Evolutionary conservation across 2,888 invertebrate genomes (phyloP).

Genomic region (Pyralis farinalis): DNA sequence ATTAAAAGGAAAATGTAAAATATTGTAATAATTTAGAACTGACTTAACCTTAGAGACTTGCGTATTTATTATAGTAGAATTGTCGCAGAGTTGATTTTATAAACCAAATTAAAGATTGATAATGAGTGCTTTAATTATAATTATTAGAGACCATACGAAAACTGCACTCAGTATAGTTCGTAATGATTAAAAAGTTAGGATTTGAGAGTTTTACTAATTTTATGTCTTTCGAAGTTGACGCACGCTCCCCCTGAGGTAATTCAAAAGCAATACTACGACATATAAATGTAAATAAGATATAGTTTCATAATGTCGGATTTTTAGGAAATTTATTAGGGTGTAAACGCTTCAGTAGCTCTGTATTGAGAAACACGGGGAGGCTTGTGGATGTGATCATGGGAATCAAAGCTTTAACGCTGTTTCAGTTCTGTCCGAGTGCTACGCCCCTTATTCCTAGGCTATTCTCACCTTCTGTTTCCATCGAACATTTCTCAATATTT

Average conservation of each 20-base stretch:
- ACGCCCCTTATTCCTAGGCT: conserved; percentile 45
- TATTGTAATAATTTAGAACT: conserved; percentile 60
- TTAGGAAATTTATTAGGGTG: conserved; percentile 75
- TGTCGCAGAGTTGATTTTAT: conserved; percentile 62
- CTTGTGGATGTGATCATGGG: conserved; percentile 68
- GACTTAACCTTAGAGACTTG: conserved; percentile 69
- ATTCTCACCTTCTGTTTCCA: too few relatives aligned
- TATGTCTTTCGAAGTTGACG: conserved; percentile 64
- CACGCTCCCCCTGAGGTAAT: conserved; percentile 78
- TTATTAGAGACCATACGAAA: conserved; percentile 62
- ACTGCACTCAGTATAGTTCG: conserved; percentile 69
- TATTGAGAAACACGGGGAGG: conserved; percentile 56
- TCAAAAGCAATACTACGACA: conserved; percentile 80
- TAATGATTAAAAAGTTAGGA: conserved; percentile 66
- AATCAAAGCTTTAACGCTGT: conserved; percentile 79
- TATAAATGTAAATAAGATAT: conserved; percentile 78
- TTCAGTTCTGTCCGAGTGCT: conserved; percentile 59
- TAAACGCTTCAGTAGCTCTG: conserved; percentile 71
- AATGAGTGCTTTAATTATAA: conserved; percentile 73
- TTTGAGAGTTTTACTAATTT: conserved; percentile 74
- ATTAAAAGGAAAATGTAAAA: conserved; percentile 46
- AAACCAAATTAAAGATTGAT: conserved; percentile 66
- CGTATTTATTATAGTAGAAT: conserved; percentile 61
- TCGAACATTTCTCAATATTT: too few relatives aligned
- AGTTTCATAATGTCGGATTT: conserved; percentile 79